Evolutionary conservation across 2,797 vertebrate genomes (phyloP), one percentile per base, ranked within the genome.

Genomic region (Pipistrellus pygmaeus): DNA sequence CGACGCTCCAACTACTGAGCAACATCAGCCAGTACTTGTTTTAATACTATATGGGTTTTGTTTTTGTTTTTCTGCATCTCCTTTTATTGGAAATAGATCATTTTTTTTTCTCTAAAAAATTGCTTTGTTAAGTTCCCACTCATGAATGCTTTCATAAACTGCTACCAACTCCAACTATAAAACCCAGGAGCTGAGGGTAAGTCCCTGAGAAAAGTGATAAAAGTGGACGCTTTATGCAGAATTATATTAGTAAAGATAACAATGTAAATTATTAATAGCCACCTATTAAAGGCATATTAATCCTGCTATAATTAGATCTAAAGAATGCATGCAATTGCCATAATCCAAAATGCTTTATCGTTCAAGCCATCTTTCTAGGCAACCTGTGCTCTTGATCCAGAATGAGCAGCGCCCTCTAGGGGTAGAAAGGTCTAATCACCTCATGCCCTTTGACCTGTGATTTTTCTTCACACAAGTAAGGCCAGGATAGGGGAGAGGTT

Each of bases 201-300:
- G 90, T 96, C 96, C 95, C 91, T 91, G 75, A 97, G 97, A 98
- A 96, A 97, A 97, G 94, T 90, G 96, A 97, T 85, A 84, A 95
- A 97, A 97, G 97, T 93, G 96, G 96, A 85, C 95, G 96, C 96
- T 95, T 97, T 97, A 97, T 97, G 94, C 77, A 95, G 95, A 98
- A 97, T 97, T 98, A 97, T 97, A 97, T 97, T 98, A 97, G 97
- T 97, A 97, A 97, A 97, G 96, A 97, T 98, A 98, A 98, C 97
- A 97, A 96, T 97, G 97, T 97, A 98, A 98, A 98, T 98, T 98
- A 97, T 98, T 98, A 98, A 98, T 60, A 94, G 88, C 85, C 94
- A 95, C 96, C 97, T 97, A 96, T 97, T 98, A 98, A 97, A 97
- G 96, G 91, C 90, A 97, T 96, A 98, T 97, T 98, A 98, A 97